Base-by-base conservation (phyloP, 30 jellyfish, hydroid and myxozoan genomes). In the Hydractinia symbiolongicarpus region DNA sequence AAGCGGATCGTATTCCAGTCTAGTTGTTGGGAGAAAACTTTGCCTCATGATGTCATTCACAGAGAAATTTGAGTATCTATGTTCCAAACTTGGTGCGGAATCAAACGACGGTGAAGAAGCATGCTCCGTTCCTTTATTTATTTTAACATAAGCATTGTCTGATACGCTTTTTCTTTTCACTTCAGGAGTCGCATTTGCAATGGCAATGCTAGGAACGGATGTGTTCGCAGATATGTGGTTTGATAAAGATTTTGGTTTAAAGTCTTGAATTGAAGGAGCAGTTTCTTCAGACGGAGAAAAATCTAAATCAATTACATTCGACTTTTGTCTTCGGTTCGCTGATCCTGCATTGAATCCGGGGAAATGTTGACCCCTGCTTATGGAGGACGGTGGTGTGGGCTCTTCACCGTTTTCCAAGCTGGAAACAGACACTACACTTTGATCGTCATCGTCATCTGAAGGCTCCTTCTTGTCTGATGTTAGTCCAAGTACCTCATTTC, bases 31-130 rank as follows among this genome's bases (percentile, higher is more conserved):
- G 15, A 79, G 73, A 66, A 60, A 79, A 61, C 67, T 68, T 79
- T 79, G 87, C 68, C 87, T 19, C 14, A 79, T 20, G n/a, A 79
- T 79, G 70, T 79, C 87, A 44, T 61, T 79, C 0, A 79, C 87
- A 20, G 87, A 79, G 73, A 79, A 79, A 15, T 79, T 21, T 5
- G 87, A 21, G 54, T 60, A 66, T 6, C 72, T 69, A 4, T 16
- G 21, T 61, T 79, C 87, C 11, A 79, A 15, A 30, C 74, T 61
- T 17, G 61, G 55, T 49, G 69, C 19, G 16, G 61, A 67, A 66
- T 61, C 56, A 58, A 79, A 79, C 44, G 57, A 53, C 20, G 87
- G 87, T 66, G 87, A 77, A n/a, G 74, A 30, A 9, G 67, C 13
- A 49, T 0, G 5, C 51, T 7, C 49, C 14, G n/a, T 15, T 20